Conservation (phyloP, 2,888 invertebrate species). For the Aricia artaxerxes region DNA sequence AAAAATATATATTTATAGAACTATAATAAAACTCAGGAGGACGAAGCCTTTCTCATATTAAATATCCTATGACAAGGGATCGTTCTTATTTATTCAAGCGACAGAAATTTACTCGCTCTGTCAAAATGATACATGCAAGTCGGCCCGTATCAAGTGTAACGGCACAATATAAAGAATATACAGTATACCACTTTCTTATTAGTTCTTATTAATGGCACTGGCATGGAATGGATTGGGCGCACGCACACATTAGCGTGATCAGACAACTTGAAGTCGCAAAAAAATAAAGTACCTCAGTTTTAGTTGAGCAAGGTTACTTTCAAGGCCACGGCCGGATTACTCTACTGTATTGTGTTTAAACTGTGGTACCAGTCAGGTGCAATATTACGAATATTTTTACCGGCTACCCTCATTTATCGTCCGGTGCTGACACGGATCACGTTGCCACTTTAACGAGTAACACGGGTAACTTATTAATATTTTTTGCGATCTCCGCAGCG, state of each 20-base stretch:
- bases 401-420: constrained; percentile 51
- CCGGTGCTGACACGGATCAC: constrained; percentile 38
- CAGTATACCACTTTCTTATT: not conserved
- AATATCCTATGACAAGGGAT: constrained; percentile 52
- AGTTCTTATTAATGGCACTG: not conserved
- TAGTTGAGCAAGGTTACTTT: no score
- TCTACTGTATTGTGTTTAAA: not conserved
- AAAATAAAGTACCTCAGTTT: no score
- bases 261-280: no score
- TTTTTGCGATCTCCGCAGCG: not conserved
- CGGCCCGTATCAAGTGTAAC: constrained; percentile 70
- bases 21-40: constrained; percentile 41
- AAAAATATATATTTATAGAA: not conserved
- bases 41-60: constrained; percentile 31
- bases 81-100: constrained; percentile 71
- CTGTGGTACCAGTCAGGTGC: constrained; percentile 54
- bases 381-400: constrained; percentile 66
- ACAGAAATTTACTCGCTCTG: constrained; percentile 72
- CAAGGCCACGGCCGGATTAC: not conserved
- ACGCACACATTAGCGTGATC: no score
- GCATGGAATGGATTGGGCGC: not conserved
- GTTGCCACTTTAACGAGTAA: constrained; percentile 39
- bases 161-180: not conserved
- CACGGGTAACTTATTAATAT: constrained; percentile 12
- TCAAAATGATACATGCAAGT: constrained; percentile 74